Evolutionary conservation across 2,888 invertebrate genomes (phyloP).

Genomic region (Eubasilissa splendida): DNA sequence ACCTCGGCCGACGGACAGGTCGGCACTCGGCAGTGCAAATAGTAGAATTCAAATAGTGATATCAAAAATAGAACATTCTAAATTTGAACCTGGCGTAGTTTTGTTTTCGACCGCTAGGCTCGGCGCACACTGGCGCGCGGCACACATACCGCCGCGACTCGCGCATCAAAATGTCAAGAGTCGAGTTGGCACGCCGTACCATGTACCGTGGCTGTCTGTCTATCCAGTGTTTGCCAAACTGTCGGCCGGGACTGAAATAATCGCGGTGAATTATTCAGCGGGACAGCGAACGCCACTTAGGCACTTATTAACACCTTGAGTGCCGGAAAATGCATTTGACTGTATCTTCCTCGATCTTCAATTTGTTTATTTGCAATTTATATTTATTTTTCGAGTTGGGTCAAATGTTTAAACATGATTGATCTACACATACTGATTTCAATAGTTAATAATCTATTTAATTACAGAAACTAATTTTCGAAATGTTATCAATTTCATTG

Average conservation of each 20-base stretch:
- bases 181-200: conserved; percentile 17
- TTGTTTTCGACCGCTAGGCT: conserved; percentile 7
- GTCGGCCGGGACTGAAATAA: conserved; percentile 45
- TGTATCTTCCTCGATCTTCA: too few relatives aligned
- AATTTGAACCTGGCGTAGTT: conserved; percentile 8
- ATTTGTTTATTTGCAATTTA: too few relatives aligned
- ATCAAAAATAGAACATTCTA: conserved; percentile 19
- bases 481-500: too few relatives aligned
- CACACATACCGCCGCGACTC: conserved; percentile 5
- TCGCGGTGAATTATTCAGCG: conserved; percentile 50
- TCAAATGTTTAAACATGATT: too few relatives aligned
- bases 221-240: conserved; percentile 52
- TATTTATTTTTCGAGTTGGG: too few relatives aligned
- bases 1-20: neutral
- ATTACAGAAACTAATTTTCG: too few relatives aligned
- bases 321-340: neutral
- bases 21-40: neutral
- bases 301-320: conserved; percentile 48
- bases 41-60: conserved; percentile 2
- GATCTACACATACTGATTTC: too few relatives aligned
- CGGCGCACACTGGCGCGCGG: neutral
- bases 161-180: conserved; percentile 29
- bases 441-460: too few relatives aligned
- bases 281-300: conserved; percentile 52
- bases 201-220: conserved; percentile 1